A percentile compares a stretch with the other conserved stretches of the same genome.
Conservation (phyloP, 2,113 vertebrate species). For the Hippocampus abdominalis region DNA sequence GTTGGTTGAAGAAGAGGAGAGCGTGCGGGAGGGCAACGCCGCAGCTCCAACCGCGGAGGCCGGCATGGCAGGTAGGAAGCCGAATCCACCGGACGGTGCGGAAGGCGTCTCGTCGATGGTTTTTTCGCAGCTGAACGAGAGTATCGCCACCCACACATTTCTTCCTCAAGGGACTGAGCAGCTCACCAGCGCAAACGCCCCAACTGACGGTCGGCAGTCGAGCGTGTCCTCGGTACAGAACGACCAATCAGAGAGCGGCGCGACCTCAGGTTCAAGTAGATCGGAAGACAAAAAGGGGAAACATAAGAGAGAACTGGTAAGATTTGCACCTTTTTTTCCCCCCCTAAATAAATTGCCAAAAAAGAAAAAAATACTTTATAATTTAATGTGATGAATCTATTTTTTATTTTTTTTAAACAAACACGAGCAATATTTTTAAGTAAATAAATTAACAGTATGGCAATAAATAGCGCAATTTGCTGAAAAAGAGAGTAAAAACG, state of each 20-base stretch:
- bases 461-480: no score
- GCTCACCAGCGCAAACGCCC: slow-evolving; percentile 3
- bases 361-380: no score
- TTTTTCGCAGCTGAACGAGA: slow-evolving; percentile 13
- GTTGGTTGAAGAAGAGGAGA: slow-evolving; percentile 67
- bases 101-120: slow-evolving; percentile 16
- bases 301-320: slow-evolving; percentile 64
- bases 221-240: not conserved
- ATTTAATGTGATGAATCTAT: no score
- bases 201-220: slow-evolving; percentile 16
- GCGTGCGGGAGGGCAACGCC: slow-evolving; percentile 34
- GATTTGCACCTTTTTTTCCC: slow-evolving; percentile 8
- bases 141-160: slow-evolving; percentile 30
- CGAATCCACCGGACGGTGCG: not conserved
- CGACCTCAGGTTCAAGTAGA: slow-evolving; percentile 37
- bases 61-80: slow-evolving; percentile 53
- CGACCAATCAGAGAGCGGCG: slow-evolving; percentile 29
- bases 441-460: no score
- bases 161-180: slow-evolving; percentile 27
- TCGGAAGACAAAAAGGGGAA: slow-evolving; percentile 42
- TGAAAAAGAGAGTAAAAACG: no score
- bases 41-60: slow-evolving; percentile 13
- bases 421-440: no score
- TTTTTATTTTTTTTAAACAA: no score
- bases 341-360: no score